These are phyloP conservation scores for Rugalucina vietnamica DNA, from an alignment of 2,888 invertebrate genomes.

Conservation along the genomic window DNA sequence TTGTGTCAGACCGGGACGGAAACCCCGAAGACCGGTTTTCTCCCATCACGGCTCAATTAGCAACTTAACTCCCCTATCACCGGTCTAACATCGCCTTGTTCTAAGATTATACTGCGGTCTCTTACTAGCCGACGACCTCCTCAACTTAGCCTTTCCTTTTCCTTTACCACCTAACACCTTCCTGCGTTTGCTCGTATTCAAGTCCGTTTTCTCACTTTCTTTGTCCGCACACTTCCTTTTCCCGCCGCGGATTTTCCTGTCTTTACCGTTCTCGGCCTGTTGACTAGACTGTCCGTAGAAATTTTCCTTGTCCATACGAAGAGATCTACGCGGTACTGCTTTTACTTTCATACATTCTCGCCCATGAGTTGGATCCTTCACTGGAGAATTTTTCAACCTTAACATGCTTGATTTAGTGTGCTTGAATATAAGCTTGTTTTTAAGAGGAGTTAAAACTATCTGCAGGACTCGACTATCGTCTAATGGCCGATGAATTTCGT, in stretches of 20 bases:
- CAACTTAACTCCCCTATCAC: no score
- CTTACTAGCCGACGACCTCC: slow-evolving; percentile 19
- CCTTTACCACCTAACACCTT: slow-evolving; percentile 13
- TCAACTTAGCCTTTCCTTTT: background rate
- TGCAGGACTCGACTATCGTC: slow-evolving; percentile 66
- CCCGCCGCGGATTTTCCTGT: slow-evolving; percentile 33
- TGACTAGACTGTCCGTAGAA: slow-evolving; percentile 2
- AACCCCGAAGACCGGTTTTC: no score
- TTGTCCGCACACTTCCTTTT: slow-evolving; percentile 61
- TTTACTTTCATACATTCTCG: slow-evolving; percentile 57
- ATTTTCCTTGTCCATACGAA: slow-evolving; percentile 33
- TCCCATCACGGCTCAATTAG: no score
- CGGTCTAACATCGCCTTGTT: slow-evolving; percentile 39
- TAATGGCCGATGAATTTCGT: slow-evolving; percentile 43
- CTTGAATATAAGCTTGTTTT: slow-evolving; percentile 61
- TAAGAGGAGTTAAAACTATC: slow-evolving; percentile 69
- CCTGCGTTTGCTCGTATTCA: slow-evolving; percentile 57
- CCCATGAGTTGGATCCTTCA: slow-evolving; percentile 61
- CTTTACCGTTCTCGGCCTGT: slow-evolving; percentile 15
- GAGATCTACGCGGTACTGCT: slow-evolving; percentile 15
- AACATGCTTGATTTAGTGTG: slow-evolving; percentile 77
- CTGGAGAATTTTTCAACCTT: slow-evolving; percentile 70
- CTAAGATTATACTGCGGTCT: slow-evolving; percentile 66
- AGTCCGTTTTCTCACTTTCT: slow-evolving; percentile 37
- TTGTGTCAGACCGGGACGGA: no score